These are phyloP conservation scores for Megalurothrips usitatus DNA, from an alignment of 2,888 invertebrate genomes.

Conservation along the genomic window DNA sequence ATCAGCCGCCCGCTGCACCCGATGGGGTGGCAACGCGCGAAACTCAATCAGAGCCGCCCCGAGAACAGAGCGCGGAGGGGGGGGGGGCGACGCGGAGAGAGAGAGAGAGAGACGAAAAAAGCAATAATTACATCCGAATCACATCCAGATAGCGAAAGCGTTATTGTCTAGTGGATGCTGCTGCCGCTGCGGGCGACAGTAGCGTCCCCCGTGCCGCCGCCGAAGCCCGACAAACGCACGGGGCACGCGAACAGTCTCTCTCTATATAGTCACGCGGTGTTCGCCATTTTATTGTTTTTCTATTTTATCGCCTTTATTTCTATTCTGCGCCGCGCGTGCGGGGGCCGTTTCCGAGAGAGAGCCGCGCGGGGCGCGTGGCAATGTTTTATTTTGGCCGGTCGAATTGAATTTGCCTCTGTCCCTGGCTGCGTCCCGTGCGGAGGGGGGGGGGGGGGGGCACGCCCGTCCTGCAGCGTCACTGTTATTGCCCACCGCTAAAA, in stretches of 20 bases:
- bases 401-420: not conserved
- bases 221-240: too few species aligned
- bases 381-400: not conserved
- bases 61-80: not conserved
- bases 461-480: too few species aligned
- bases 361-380: not conserved
- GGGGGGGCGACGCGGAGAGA: not conserved
- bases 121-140: not conserved
- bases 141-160: not conserved
- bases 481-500: too few species aligned
- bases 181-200: too few species aligned
- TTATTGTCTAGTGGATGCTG: not conserved
- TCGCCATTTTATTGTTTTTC: not conserved
- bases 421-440: not conserved
- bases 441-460: too few species aligned
- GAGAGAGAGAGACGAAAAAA: not conserved
- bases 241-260: not conserved
- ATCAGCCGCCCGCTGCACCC: not conserved
- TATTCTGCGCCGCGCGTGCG: not conserved
- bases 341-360: not conserved
- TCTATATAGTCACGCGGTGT: not conserved
- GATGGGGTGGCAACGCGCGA: not conserved
- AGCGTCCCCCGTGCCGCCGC: too few species aligned
- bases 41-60: not conserved
- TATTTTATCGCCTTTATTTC: not conserved